Conservation (phyloP, 2,113 vertebrate species). For the Anoplopoma fimbria region DNA sequence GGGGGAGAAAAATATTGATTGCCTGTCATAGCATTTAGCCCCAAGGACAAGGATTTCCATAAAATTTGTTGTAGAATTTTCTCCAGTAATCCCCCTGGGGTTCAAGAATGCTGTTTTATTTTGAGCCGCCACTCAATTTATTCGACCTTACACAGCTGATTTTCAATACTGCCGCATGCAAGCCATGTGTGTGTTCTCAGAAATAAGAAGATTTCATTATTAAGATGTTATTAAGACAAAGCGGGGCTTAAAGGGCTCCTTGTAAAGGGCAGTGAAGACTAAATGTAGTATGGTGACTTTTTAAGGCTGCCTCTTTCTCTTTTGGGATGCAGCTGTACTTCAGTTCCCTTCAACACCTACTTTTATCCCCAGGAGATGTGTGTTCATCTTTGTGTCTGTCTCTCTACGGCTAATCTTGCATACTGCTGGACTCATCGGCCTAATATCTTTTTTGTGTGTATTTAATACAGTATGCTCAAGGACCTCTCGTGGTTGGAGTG, state of each 20-base stretch:
- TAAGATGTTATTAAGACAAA: not conserved
- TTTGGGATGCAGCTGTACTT: not conserved
- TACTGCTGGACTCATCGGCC: not conserved
- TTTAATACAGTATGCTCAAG: not conserved
- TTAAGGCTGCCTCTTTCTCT: not conserved
- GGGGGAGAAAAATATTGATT: conserved; percentile 40
- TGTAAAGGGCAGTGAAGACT: not conserved
- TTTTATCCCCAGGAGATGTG: not conserved
- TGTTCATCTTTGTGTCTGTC: not conserved
- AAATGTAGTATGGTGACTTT: not conserved
- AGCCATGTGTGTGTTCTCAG: not conserved
- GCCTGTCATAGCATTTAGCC: conserved; percentile 53
- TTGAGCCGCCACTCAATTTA: conserved; percentile 13
- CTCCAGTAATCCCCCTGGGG: conserved; percentile 32
- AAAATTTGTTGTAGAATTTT: conserved; percentile 42
- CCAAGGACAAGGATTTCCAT: conserved; percentile 48
- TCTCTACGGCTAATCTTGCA: not conserved
- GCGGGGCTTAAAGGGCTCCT: not conserved
- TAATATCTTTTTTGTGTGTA: not conserved
- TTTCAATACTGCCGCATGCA: not conserved
- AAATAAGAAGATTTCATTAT: not conserved
- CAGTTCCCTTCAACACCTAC: not conserved
- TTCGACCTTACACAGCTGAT: conserved; percentile 18
- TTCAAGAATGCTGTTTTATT: conserved; percentile 28
- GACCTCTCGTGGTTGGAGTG: not conserved